Evolutionary conservation across 1,140 invertebrate genomes (phyloP).

Genomic region (Steinernema feltiae): DNA sequence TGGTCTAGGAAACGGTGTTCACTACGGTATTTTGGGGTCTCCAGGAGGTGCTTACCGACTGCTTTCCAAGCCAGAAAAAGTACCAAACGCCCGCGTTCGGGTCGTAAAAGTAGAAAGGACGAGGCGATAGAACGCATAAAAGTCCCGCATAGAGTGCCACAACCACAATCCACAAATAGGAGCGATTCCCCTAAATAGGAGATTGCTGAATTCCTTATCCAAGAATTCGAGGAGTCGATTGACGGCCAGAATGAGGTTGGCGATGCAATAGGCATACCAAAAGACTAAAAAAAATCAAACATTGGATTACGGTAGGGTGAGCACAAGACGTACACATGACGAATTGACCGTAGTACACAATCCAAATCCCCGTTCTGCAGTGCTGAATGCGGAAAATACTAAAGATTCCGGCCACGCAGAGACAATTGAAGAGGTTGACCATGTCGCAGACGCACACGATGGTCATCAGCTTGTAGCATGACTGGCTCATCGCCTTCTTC

Average conservation of each 20-base stretch:
- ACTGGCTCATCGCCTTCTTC: neutral
- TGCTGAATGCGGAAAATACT: neutral
- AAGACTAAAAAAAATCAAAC: neutral
- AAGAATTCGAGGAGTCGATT: neutral
- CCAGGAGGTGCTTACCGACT: no score
- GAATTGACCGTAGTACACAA: neutral
- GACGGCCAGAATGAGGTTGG: neutral
- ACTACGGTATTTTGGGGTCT: neutral
- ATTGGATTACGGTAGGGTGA: neutral
- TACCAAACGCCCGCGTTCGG: neutral
- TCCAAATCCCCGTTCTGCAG: neutral
- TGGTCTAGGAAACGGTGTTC: neutral
- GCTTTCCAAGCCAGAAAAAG: conserved; percentile 1
- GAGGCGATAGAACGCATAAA: neutral
- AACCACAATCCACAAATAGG: neutral
- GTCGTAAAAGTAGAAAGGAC: conserved; percentile 1
- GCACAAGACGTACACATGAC: neutral
- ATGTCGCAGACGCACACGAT: neutral
- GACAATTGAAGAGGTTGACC: neutral
- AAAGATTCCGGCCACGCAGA: neutral
- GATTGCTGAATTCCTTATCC: neutral
- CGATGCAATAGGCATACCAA: neutral
- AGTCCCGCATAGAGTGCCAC: neutral
- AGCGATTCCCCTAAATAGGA: neutral
- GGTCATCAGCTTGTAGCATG: conserved; percentile 5